Base-by-base conservation (phyloP, 1,140 invertebrate species). In the Amyelois transitella region DNA sequence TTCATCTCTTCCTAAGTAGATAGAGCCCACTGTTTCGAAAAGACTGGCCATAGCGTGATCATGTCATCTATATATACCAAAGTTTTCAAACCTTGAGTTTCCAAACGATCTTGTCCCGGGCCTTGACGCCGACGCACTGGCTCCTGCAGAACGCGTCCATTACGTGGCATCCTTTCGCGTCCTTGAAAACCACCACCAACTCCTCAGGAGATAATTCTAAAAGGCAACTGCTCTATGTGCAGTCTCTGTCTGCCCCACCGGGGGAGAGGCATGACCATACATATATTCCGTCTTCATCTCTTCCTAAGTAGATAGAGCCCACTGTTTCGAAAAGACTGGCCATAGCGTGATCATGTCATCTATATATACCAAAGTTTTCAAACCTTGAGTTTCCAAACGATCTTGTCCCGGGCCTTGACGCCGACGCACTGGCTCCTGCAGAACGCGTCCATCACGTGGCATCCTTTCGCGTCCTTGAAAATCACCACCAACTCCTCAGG, bases 161-260 rank as follows among this genome's bases (percentile, higher is more conserved):
- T 32, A 97, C 92, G 72, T 95, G 93, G 62, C 94, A 94, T 0
- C 96, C 96, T 85, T 94, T 95, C 0, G 92, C 91, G 72, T 96
- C 93, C 59, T 91, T 90, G 18, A 95, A 91, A 20, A 97, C 64
- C 12, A 86, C 81, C 5, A 90, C 64, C 21, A 97, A 61, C 21
- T 93, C 90, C 3, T 90, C 86, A 0, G 89, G 61, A 1, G 90
- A 82, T 81, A 94, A 88, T 1, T 90, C 90, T 6, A 97, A 71
- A 2, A 97, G 74, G 50, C 92, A n/a, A n/a, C n/a, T n/a, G n/a
- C n/a, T n/a, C n/a, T n/a, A n/a, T n/a, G n/a, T n/a, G n/a, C n/a
- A n/a, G n/a, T n/a, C n/a, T n/a, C n/a, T n/a, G n/a, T n/a, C n/a
- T n/a, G n/a, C n/a, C n/a, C n/a, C n/a, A n/a, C n/a, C n/a, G n/a